Conservation (phyloP, 1,140 invertebrate species). For the Pseudoatta argentina region DNA sequence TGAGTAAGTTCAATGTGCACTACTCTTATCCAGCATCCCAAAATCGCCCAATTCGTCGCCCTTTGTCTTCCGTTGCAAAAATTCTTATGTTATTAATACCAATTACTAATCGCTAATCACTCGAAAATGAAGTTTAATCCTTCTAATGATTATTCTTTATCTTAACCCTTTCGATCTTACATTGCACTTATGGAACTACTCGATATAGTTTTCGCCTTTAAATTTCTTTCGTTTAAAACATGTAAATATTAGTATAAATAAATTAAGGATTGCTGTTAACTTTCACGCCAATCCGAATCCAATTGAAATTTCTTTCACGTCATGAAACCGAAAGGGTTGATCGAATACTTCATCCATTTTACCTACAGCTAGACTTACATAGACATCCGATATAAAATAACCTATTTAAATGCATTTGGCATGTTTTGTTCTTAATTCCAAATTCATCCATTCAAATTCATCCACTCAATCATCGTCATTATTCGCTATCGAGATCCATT, state of each 20-base stretch:
- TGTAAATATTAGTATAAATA: slow-evolving; percentile 33
- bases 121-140: slow-evolving; percentile 60
- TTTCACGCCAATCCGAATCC: background rate
- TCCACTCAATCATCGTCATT: slow-evolving; percentile 44
- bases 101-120: slow-evolving; percentile 37
- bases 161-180: slow-evolving; percentile 37
- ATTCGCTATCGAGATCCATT: slow-evolving; percentile 9
- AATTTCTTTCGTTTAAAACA: slow-evolving; percentile 18
- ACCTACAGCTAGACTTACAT: slow-evolving; percentile 60
- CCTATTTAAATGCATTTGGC: slow-evolving; percentile 82
- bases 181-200: slow-evolving; percentile 16
- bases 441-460: slow-evolving; percentile 37
- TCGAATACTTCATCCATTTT: slow-evolving; percentile 21
- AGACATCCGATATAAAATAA: slow-evolving; percentile 77
- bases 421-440: slow-evolving; percentile 74
- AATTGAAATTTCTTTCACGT: slow-evolving; percentile 10
- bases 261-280: slow-evolving; percentile 3
- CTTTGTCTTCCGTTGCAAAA: slow-evolving; percentile 70
- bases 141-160: slow-evolving; percentile 47
- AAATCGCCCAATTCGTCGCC: slow-evolving; percentile 56
- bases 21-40: slow-evolving; percentile 43
- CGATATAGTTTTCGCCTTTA: background rate
- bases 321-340: slow-evolving; percentile 8
- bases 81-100: slow-evolving; percentile 58
- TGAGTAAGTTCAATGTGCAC: slow-evolving; percentile 68